Conservation (phyloP, 2,797 vertebrate genomes). For the Sciurus vulgaris region DNA sequence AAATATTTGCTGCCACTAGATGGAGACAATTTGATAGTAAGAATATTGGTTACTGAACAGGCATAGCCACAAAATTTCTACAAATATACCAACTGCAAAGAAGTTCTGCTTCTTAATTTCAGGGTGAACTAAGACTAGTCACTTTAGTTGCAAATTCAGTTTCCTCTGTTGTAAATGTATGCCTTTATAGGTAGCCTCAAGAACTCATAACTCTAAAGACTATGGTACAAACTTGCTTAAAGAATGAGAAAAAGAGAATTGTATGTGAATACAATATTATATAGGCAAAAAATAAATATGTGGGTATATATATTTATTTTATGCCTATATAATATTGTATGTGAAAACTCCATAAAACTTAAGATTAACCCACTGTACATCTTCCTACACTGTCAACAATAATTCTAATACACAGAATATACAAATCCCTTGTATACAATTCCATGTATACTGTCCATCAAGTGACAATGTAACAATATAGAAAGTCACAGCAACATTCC, state of each 20-base stretch:
- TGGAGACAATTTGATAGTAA: slow-evolving; percentile 62
- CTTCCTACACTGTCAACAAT: too few species aligned
- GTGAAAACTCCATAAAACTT: too few species aligned
- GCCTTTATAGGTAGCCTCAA: slow-evolving; percentile 30
- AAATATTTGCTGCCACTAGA: slow-evolving; percentile 71
- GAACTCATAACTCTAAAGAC: slow-evolving; percentile 15
- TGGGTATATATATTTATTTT: too few species aligned
- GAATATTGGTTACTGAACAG: not conserved
- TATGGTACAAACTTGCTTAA: slow-evolving; percentile 28
- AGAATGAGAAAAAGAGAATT: too few species aligned
- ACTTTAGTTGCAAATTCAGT: not conserved
- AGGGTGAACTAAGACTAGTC: not conserved
- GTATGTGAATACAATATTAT: too few species aligned
- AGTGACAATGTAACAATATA: not conserved
- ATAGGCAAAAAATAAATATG: too few species aligned
- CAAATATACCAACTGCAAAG: slow-evolving; percentile 21
- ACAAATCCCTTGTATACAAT: too few species aligned
- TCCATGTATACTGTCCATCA: not conserved
- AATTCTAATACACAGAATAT: too few species aligned
- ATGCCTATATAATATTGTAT: too few species aligned
- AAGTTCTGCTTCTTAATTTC: slow-evolving; percentile 24
- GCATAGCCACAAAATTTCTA: slow-evolving; percentile 12
- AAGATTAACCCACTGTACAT: too few species aligned
- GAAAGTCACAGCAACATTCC: not conserved
- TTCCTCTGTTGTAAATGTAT: slow-evolving; percentile 47